Percentiles rank a stretch among this genome's conserved stretches.
phyloP scores from a whole-genome alignment of 2,113 vertebrate species.

The Chaenocephalus aceratus region DNA sequence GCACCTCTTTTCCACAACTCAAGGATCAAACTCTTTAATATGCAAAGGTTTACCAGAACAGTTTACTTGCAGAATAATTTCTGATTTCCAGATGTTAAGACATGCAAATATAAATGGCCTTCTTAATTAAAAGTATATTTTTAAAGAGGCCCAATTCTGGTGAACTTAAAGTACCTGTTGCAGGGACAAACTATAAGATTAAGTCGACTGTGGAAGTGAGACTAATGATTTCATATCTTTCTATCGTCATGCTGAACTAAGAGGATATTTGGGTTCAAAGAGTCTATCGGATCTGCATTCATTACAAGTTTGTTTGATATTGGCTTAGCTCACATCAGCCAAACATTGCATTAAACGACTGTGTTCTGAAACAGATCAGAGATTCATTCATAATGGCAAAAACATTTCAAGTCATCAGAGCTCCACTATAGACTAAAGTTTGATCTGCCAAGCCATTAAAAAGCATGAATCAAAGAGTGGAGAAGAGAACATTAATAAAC shows the following conservation, averaged over 20 bases:
- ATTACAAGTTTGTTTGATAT: slow-evolving; percentile 69
- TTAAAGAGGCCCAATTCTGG: too few relatives aligned
- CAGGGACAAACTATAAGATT: neutral
- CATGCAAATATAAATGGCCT: neutral
- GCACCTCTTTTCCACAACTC: too few relatives aligned
- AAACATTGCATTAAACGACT: slow-evolving; percentile 63
- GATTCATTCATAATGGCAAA: slow-evolving; percentile 61
- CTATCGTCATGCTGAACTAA: neutral
- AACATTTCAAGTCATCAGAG: slow-evolving; percentile 66
- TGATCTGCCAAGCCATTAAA: slow-evolving; percentile 72
- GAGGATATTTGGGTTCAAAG: slow-evolving; percentile 15
- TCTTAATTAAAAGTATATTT: neutral
- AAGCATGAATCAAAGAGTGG: slow-evolving; percentile 69
- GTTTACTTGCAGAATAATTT: too few relatives aligned
- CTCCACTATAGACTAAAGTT: slow-evolving; percentile 60
- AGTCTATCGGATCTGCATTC: slow-evolving; percentile 46
- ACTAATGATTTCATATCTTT: slow-evolving; percentile 3
- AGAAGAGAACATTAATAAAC: slow-evolving; percentile 71
- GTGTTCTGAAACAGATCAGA: slow-evolving; percentile 44
- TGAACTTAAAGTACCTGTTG: slow-evolving; percentile 25
- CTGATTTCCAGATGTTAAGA: too few relatives aligned
- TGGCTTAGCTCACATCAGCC: slow-evolving; percentile 53
- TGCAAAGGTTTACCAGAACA: too few relatives aligned
- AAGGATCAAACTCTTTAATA: too few relatives aligned
- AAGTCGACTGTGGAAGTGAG: slow-evolving; percentile 6